Percentiles rank a stretch among this genome's conserved stretches.
Evolutionary conservation across 2,113 vertebrate genomes (phyloP).

Genomic region (Blennius ocellaris): DNA sequence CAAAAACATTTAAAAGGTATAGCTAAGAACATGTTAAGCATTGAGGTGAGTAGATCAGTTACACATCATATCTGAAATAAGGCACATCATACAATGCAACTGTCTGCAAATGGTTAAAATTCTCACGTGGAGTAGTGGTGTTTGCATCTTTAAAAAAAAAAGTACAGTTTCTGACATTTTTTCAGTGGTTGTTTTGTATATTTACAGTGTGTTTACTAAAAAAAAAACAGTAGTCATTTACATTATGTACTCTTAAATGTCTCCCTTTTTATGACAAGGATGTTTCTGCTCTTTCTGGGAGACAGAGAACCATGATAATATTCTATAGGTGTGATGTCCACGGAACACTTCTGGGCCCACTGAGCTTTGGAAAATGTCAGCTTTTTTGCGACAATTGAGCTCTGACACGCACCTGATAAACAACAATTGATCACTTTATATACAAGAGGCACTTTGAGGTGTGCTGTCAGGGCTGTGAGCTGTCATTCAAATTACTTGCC

Average conservation of each 20-base stretch:
- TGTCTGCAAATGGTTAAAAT: conserved; percentile 16
- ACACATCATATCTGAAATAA: conserved; percentile 57
- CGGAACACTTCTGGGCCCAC: not conserved
- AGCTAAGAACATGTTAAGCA: conserved; percentile 69
- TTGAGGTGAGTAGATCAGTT: conserved; percentile 61
- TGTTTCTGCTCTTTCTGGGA: conserved; percentile 56
- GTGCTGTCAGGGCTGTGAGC: conserved; percentile 4
- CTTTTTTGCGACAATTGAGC: not conserved
- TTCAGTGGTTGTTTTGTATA: conserved; percentile 48
- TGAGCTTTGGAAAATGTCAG: conserved; percentile 15
- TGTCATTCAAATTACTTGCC: conserved; percentile 42
- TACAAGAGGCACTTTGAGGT: conserved; percentile 35
- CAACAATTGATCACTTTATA: conserved; percentile 28
- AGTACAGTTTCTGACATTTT: conserved; percentile 28
- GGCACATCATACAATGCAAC: conserved; percentile 53
- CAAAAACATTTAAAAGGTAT: conserved; percentile 54
- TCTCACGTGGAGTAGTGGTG: conserved; percentile 25
- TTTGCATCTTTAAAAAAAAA: conserved; percentile 18
- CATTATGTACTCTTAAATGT: conserved; percentile 54
- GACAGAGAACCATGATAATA: conserved; percentile 38
- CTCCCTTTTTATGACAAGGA: conserved; percentile 74
- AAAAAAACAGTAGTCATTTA: conserved; percentile 48
- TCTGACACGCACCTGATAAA: conserved; percentile 14
- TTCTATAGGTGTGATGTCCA: conserved; percentile 17
- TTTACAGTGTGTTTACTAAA: conserved; percentile 53